A percentile compares a stretch with the other conserved stretches of the same genome.
Evolutionary conservation across 2,797 vertebrate genomes (phyloP).

Genomic region (Onychomys arenicola): DNA sequence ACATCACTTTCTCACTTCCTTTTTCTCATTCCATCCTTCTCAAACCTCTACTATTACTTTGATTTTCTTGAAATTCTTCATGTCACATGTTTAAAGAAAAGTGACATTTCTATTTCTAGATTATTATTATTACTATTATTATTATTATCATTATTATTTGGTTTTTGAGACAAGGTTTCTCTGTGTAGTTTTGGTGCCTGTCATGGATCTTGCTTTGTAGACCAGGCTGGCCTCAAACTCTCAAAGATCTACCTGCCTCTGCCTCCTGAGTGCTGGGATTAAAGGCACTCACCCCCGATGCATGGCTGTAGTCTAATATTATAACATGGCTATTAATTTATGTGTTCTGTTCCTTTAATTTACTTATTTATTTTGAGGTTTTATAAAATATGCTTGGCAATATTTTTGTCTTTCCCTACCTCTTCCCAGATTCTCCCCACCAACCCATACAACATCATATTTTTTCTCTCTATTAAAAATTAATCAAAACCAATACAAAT

Average conservation of each 20-base stretch:
- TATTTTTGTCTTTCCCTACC: not conserved
- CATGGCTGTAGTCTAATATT: not conserved
- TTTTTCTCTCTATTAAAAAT: not conserved
- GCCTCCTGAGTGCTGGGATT: too few species aligned
- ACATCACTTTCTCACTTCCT: not conserved
- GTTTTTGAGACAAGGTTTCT: too few species aligned
- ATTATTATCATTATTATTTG: too few species aligned
- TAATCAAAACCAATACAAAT: not conserved
- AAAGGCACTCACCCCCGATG: too few species aligned
- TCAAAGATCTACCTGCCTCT: too few species aligned
- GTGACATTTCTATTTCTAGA: not conserved
- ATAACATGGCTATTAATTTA: not conserved
- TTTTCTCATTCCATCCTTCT: not conserved
- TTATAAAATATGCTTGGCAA: not conserved
- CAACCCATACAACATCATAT: not conserved
- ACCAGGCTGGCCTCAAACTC: too few species aligned
- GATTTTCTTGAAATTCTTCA: not conserved
- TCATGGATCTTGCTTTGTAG: too few species aligned
- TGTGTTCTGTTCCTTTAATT: not conserved
- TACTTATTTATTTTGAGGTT: not conserved
- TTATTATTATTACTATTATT: not conserved
- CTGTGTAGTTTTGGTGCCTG: too few species aligned
- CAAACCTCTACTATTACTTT: not conserved
- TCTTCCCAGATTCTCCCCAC: not conserved
- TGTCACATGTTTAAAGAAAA: not conserved